Evolutionary conservation across 92 coral and sea anemone genomes (phyloP), one percentile per base, ranked within the genome.

Genomic region (Palythoa heliodiscus): DNA sequence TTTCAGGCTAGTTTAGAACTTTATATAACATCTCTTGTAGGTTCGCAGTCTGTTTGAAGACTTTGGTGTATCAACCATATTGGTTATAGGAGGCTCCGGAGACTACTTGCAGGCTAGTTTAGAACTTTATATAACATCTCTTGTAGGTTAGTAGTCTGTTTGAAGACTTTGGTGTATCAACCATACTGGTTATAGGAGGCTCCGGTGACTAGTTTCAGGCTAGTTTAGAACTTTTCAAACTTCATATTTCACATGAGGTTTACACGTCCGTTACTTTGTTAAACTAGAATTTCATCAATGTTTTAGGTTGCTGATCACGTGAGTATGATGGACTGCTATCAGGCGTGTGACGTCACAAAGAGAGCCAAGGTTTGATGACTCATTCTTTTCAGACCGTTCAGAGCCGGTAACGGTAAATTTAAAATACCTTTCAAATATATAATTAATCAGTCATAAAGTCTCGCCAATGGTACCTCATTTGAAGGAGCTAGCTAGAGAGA

Each of bases 141-240:
- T 53, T 47, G 15, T 37, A 90, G 93, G 90, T 90, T 48, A 91
- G 93, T 38, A 90, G 93, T 43, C 39, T 90, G 86, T 90, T 69
- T 20, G 93, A 90, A 70, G 93, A 90, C 60, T 90, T 87, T 70
- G 83, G 79, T 20, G 91, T 90, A 24, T 90, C 93, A 22, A 75
- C 93, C 52, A 76, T 90, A 17, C 74, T 90, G 69, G 93, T 90
- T 2, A 90, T 90, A 7, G 93, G 93, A 4, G 93, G 93, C 5
- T 90, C 93, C 16, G 93, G 93, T 2, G 93, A 90, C 52, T 90
- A 90, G 48, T 90, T 90, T 70, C 91, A 90, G 88, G 93, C 87
- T 43, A 11, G 73, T 25, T 47, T 3, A 16, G 1, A 55, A 55
- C 19, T 55, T 7, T 3, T 8, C 23, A 63, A 55, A 19, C 24